Evolutionary conservation across 30 jellyfish, hydroid and myxozoan species (phyloP).

Genomic region (Aurelia sp.): DNA sequence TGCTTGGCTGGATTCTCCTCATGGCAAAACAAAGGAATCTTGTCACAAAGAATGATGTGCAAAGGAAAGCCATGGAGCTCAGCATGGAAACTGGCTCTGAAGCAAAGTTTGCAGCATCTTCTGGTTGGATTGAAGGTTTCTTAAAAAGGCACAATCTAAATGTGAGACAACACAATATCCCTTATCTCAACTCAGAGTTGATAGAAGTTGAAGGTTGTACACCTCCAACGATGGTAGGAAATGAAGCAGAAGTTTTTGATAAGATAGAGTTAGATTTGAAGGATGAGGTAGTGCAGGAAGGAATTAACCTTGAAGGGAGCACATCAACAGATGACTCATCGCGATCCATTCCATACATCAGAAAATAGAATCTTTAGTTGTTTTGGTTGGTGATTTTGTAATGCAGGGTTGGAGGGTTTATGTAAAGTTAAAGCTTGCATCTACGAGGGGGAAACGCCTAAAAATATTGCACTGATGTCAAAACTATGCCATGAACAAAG

Average conservation of each 20-base stretch:
- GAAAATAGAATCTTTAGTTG: not conserved
- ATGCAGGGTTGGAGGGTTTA: too few relatives aligned
- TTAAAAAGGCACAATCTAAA: slow-evolving; percentile 44
- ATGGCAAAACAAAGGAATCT: slow-evolving; percentile 23
- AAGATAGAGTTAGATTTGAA: not conserved
- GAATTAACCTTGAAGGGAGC: not conserved
- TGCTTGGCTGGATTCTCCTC: slow-evolving; percentile 40
- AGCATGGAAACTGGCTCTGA: slow-evolving; percentile 24
- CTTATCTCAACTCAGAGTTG: not conserved
- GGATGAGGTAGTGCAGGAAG: not conserved
- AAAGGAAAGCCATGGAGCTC: slow-evolving; percentile 62
- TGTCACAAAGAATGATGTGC: slow-evolving; percentile 47
- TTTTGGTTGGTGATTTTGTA: too few relatives aligned
- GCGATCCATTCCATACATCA: slow-evolving; percentile 46
- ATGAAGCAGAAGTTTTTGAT: slow-evolving; percentile 7
- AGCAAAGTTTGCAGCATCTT: slow-evolving; percentile 44
- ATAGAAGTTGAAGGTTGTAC: not conserved
- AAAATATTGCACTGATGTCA: too few relatives aligned
- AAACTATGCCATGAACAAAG: too few relatives aligned
- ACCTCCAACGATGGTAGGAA: slow-evolving; percentile 68
- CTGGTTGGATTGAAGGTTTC: slow-evolving; percentile 67
- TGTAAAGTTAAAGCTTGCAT: too few relatives aligned
- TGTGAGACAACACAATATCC: not conserved
- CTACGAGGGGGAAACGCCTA: too few relatives aligned
- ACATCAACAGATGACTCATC: slow-evolving; percentile 34